Conservation (phyloP, 2,888 invertebrate genomes). For the Exocentrus adspersus region DNA sequence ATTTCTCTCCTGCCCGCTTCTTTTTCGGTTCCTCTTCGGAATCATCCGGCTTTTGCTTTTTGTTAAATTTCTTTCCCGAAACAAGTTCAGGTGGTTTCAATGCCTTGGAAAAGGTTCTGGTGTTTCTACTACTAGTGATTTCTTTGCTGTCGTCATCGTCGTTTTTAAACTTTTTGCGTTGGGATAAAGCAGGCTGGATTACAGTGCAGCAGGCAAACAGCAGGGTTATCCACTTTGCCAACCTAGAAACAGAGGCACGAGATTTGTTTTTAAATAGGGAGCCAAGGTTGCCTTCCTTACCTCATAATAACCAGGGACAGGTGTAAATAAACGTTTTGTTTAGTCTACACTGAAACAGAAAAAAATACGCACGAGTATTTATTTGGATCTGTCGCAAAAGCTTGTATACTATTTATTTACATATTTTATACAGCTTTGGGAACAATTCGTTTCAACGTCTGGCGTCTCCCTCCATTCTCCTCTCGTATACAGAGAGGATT, state of each 20-base stretch:
- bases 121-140: too few relatives aligned
- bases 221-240: too few relatives aligned
- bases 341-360: too few relatives aligned
- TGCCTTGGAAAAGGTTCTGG: too few relatives aligned
- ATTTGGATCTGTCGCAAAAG: background rate
- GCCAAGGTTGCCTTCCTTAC: background rate
- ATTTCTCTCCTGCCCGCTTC: background rate
- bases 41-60: constrained; percentile 6
- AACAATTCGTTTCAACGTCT: too few relatives aligned
- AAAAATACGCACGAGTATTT: too few relatives aligned
- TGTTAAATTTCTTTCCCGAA: constrained; percentile 22
- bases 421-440: too few relatives aligned
- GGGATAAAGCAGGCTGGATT: constrained; percentile 8
- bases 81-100: too few relatives aligned
- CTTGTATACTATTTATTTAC: constrained; percentile 17
- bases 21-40: too few relatives aligned
- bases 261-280: background rate
- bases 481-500: constrained; percentile 1
- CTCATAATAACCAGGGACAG: too few relatives aligned
- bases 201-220: constrained; percentile 5
- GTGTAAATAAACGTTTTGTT: too few relatives aligned
- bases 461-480: constrained; percentile 12
- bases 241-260: too few relatives aligned
- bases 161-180: constrained; percentile 15
- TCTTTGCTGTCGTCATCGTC: constrained; percentile 20